Base-by-base conservation (phyloP, 1,140 invertebrate species). In the Drosophila dunni region DNA sequence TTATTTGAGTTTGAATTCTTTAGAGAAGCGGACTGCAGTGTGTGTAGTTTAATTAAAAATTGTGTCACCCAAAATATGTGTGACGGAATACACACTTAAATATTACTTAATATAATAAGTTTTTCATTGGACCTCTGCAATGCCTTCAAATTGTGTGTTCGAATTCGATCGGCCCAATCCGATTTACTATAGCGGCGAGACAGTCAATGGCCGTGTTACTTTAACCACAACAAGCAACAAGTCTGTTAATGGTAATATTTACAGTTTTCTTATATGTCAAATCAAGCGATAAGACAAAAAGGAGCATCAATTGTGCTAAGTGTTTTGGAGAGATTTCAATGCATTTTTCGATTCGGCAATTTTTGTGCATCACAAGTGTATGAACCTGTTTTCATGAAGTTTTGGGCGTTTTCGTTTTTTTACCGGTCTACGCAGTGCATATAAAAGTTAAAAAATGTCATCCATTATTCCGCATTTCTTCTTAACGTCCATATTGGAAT, bases 121-220 rank as follows among this genome's bases (percentile, higher is more conserved):
- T 62, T 61, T 53, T 29, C 36, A 15, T 29, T 34, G 24, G 6
- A 15, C 8, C 13, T 61, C n/a, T 4, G 40, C n/a, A 50, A 90
- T 90, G 86, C 86, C 86, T 1, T 81, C 79, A 0, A 61, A 11
- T 6, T 86, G 86, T 56, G 36, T 24, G 0, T 83, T 90, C 44
- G 79, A 86, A 42, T 65, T 90, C 10, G 86, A 90, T 83, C 79
- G 82, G 1, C 74, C 56, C 4, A 54, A 81, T 20, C 73, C 81
- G 10, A 69, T 90, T 56, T 90, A 90, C 38, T 90, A 90, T 4
- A 90, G 86, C 20, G 86, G 86, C 2, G 86, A 90, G 48, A 76
- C 77, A 33, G 78, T 90, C 40, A 90, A 86, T 75, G 86, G 86
- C 24, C 74, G 79, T 1, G 61, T 84, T 33, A 7, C 56, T 38